Percentiles rank a stretch among this genome's conserved stretches.
Evolutionary conservation across 1,140 invertebrate species (phyloP).

Genomic region (Battus philenor): DNA sequence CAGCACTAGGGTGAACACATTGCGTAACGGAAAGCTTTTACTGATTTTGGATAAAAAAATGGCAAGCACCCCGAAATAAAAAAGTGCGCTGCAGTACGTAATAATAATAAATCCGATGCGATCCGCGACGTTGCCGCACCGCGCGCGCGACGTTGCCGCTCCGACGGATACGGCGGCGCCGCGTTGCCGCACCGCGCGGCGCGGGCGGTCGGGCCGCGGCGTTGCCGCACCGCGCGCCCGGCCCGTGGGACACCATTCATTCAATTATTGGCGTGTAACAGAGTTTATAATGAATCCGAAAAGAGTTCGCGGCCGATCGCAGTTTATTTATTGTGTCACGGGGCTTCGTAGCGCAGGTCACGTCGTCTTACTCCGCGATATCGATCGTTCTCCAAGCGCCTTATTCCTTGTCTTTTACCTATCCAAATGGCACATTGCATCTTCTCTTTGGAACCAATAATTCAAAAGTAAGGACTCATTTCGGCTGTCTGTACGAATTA

Average conservation of each 20-base stretch:
- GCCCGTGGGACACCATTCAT: constrained; percentile 63
- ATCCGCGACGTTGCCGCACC: constrained; percentile 53
- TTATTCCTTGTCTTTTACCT: no score
- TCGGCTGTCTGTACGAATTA: no score
- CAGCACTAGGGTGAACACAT: no score
- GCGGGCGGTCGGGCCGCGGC: constrained; percentile 42
- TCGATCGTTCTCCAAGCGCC: no score
- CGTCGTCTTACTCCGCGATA: no score
- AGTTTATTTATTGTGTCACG: constrained; percentile 2
- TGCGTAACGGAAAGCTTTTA: no score
- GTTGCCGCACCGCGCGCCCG: constrained; percentile 43
- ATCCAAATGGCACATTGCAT: no score
- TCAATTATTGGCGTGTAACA: constrained; percentile 39
- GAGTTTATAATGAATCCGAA: constrained; percentile 38
- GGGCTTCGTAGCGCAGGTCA: neutral
- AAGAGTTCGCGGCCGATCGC: constrained; percentile 7
- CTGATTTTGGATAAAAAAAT: no score
- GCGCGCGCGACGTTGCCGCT: constrained; percentile 32
- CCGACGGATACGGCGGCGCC: constrained; percentile 45
- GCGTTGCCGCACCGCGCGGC: constrained; percentile 50
- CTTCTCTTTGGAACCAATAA: no score
- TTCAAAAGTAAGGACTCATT: no score
- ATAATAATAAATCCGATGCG: constrained; percentile 31
- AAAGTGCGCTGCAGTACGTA: constrained; percentile 21
- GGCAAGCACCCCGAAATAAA: no score